phyloP scores from a whole-genome alignment of 2,797 vertebrate species.

The Potorous gilbertii region DNA sequence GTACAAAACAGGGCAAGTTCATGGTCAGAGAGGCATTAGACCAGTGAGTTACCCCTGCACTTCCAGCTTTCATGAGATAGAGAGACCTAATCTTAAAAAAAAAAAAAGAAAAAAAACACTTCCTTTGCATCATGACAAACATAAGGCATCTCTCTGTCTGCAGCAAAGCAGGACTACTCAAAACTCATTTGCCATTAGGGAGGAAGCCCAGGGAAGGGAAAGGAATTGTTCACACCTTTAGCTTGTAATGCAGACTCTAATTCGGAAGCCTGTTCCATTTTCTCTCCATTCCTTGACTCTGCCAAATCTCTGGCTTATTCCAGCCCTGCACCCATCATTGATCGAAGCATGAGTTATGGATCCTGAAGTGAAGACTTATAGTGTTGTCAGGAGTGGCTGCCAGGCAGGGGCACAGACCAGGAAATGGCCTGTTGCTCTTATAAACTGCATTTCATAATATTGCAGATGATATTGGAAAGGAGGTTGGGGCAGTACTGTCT shows the following conservation, averaged over 20 bases:
- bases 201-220: neutral
- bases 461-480: neutral
- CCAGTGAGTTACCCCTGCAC: neutral
- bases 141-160: neutral
- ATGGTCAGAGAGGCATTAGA: neutral
- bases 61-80: neutral
- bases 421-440: neutral
- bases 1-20: neutral
- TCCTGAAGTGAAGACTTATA: neutral
- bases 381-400: neutral
- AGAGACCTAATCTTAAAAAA: neutral
- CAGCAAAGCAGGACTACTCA: neutral
- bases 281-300: neutral
- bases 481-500: neutral
- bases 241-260: neutral
- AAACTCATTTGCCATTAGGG: neutral
- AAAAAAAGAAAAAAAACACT: neutral
- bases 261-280: accelerated
- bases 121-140: neutral
- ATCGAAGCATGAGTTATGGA: accelerated
- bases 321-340: neutral
- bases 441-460: neutral
- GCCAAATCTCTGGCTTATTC: neutral
- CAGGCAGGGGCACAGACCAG: accelerated
- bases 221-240: neutral